Percentiles rank a stretch among this genome's conserved stretches.
Conservation (phyloP, 2,888 invertebrate species). For the Luperina testacea region DNA sequence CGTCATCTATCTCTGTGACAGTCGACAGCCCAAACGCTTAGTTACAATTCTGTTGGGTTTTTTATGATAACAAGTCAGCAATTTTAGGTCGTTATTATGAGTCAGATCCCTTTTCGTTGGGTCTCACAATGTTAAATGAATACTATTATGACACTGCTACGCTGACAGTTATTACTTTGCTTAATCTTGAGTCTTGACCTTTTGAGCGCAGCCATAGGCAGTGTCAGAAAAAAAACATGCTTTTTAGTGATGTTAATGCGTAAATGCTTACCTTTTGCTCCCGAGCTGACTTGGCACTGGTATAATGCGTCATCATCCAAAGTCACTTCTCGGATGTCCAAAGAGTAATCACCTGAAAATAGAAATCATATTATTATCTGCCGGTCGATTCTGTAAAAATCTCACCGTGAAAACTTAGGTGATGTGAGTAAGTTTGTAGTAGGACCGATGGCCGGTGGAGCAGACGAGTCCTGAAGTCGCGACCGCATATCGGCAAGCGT, state of each 20-base stretch:
- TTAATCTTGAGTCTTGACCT: background rate
- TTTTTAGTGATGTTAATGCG: background rate
- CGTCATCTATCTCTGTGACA: background rate
- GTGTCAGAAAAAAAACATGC: background rate
- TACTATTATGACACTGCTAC: background rate
- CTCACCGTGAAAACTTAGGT: too few relatives aligned
- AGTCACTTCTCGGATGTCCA: slow-evolving; percentile 96
- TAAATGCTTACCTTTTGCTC: slow-evolving; percentile 90
- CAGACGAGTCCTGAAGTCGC: too few relatives aligned
- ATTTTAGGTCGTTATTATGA: background rate
- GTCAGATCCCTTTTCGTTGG: background rate
- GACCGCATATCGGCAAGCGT: too few relatives aligned
- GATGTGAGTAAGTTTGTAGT: too few relatives aligned
- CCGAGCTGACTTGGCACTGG: slow-evolving; percentile 98
- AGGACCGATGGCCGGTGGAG: too few relatives aligned
- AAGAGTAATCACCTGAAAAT: slow-evolving; percentile 95
- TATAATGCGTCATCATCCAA: slow-evolving; percentile 98
- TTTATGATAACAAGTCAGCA: background rate
- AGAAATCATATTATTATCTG: slow-evolving; percentile 16
- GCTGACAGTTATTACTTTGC: background rate
- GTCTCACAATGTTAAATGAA: background rate
- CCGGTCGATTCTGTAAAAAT: too few relatives aligned
- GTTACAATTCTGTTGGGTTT: background rate
- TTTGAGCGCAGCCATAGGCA: background rate
- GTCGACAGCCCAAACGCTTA: background rate